These are phyloP conservation scores for Griposia aprilina DNA, from an alignment of 2,888 invertebrate species.

Conservation along the genomic window DNA sequence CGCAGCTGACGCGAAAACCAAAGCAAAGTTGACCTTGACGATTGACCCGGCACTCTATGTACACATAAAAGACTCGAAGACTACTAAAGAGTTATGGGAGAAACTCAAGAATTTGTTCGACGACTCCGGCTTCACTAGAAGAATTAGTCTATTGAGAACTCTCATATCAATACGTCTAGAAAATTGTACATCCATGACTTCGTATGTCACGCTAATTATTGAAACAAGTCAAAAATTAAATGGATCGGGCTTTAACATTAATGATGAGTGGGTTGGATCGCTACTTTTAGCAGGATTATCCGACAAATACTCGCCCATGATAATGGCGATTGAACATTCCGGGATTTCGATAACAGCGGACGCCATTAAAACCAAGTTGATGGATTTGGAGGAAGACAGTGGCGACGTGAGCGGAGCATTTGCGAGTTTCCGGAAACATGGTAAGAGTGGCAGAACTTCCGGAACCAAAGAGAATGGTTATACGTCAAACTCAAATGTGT, in stretches of 20 bases:
- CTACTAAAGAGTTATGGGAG: too few species aligned
- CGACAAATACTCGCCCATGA: slow-evolving; percentile 1
- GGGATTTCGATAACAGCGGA: too few species aligned
- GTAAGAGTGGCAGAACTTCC: not conserved
- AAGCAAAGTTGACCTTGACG: too few species aligned
- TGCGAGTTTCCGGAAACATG: too few species aligned
- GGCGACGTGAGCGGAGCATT: not conserved
- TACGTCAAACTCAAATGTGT: not conserved
- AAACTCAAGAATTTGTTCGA: too few species aligned
- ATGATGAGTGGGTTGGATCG: not conserved
- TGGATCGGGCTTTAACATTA: not conserved
- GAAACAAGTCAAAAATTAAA: not conserved
- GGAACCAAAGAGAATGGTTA: not conserved
- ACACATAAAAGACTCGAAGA: too few species aligned
- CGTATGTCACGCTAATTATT: not conserved
- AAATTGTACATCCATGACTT: not conserved
- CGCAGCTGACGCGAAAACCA: too few species aligned
- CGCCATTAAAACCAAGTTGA: not conserved
- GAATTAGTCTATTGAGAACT: too few species aligned
- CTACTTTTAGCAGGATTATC: not conserved
- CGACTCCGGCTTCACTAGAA: too few species aligned
- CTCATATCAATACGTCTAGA: too few species aligned
- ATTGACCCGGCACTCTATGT: too few species aligned
- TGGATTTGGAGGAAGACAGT: not conserved
- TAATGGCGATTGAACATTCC: too few species aligned